Evolutionary conservation across 2,888 invertebrate genomes (phyloP).

Genomic region (Nudaria mundana): DNA sequence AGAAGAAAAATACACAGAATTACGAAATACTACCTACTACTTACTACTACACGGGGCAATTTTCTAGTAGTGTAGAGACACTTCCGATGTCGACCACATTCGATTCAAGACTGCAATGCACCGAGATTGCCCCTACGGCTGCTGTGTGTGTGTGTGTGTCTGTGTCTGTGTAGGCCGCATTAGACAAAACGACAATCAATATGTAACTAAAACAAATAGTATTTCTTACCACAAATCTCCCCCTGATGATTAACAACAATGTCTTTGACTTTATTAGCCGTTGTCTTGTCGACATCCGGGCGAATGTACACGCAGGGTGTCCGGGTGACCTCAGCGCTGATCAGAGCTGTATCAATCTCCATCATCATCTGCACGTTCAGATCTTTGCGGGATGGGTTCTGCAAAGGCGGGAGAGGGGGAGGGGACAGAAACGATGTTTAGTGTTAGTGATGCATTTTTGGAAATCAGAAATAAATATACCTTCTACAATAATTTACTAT

Average conservation of each 20-base stretch:
- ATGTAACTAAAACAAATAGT: too few species aligned
- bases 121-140: too few species aligned
- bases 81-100: too few species aligned
- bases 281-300: conserved; percentile 91
- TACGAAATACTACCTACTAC: too few species aligned
- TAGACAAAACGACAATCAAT: too few species aligned
- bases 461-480: not conserved
- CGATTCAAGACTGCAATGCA: too few species aligned
- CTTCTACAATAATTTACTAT: not conserved
- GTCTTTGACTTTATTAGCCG: conserved; percentile 91
- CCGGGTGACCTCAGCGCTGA: conserved; percentile 89
- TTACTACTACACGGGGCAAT: too few species aligned
- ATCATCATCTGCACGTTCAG: conserved; percentile 96
- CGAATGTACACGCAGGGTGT: conserved; percentile 91
- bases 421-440: conserved; percentile 31
- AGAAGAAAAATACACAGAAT: too few species aligned
- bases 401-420: conserved; percentile 60
- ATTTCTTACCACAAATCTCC: conserved; percentile 81
- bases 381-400: conserved; percentile 95
- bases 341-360: conserved; percentile 91
- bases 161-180: too few species aligned
- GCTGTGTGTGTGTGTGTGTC: too few species aligned
- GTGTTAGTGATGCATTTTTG: conserved; percentile 30
- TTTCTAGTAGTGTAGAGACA: too few species aligned
- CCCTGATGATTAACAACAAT: conserved; percentile 94